Evolutionary conservation across 1,140 invertebrate species (phyloP).

Genomic region (Zaprionus ghesquierei): DNA sequence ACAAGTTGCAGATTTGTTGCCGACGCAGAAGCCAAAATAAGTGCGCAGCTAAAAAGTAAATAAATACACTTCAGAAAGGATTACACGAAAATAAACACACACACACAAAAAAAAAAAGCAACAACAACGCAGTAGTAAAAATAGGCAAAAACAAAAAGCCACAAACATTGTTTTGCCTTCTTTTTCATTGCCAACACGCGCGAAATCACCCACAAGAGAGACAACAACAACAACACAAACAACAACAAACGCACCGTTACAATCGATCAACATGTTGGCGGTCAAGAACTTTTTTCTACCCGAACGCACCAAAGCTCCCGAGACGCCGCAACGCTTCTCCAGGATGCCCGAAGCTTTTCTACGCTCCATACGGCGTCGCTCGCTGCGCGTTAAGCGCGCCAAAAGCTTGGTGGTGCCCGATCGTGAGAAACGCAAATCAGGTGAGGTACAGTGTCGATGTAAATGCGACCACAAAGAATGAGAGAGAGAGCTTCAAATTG

Average conservation of each 20-base stretch:
- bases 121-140: slow-evolving; percentile 32
- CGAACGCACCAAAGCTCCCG: slow-evolving; percentile 84
- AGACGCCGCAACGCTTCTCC: slow-evolving; percentile 83
- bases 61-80: slow-evolving; percentile 57
- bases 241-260: slow-evolving; percentile 28
- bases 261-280: slow-evolving; percentile 83
- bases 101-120: slow-evolving; percentile 15
- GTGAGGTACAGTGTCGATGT: slow-evolving; percentile 85
- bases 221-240: slow-evolving; percentile 11
- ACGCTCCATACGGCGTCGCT: slow-evolving; percentile 86
- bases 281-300: slow-evolving; percentile 88
- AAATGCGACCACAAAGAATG: too few relatives aligned
- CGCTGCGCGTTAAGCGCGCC: slow-evolving; percentile 87
- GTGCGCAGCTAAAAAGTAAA: slow-evolving; percentile 58
- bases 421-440: slow-evolving; percentile 89
- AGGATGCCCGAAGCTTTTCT: slow-evolving; percentile 87
- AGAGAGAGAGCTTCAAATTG: background rate
- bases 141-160: slow-evolving; percentile 31
- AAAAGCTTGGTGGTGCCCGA: slow-evolving; percentile 86
- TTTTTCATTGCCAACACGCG: slow-evolving; percentile 71
- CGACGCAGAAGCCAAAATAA: slow-evolving; percentile 62
- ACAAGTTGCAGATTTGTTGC: slow-evolving; percentile 48
- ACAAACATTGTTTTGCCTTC: slow-evolving; percentile 10
- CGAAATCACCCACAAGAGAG: slow-evolving; percentile 9
- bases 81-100: slow-evolving; percentile 48